A percentile compares a stretch with the other conserved stretches of the same genome.
These are phyloP conservation scores for Fulmarus glacialis DNA, from an alignment of 2,113 vertebrate species.

Conservation along the genomic window DNA sequence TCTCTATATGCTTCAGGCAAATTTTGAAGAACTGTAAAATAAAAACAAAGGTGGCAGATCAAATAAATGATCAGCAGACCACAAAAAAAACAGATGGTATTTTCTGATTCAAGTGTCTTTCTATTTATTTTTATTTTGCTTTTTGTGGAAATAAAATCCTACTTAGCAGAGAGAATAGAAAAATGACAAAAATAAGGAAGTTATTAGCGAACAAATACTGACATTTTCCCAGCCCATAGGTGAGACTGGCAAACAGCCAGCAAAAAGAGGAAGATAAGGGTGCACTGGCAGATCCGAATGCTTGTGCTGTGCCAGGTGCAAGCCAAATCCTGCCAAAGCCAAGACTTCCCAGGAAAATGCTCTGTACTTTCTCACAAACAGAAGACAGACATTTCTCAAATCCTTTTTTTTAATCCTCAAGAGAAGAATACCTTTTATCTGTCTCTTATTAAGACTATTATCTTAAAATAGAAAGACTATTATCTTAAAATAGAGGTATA, in stretches of 20 bases:
- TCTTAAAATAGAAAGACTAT: background rate
- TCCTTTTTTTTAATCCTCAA: background rate
- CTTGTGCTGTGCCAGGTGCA: background rate
- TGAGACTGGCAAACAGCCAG: background rate
- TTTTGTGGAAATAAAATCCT: background rate
- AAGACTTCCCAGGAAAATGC: background rate
- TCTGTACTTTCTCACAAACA: background rate
- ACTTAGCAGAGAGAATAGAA: background rate
- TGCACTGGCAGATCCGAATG: background rate
- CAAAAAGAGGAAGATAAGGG: background rate
- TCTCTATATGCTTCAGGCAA: background rate
- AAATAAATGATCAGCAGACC: background rate
- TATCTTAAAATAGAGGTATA: background rate
- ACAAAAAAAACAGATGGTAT: background rate
- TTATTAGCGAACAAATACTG: background rate
- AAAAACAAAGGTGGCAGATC: constrained; percentile 12
- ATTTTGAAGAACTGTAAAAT: constrained; percentile 1
- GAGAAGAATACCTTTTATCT: background rate
- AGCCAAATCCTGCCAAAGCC: background rate
- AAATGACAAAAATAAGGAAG: background rate
- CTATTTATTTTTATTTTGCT: background rate
- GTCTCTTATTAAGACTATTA: background rate
- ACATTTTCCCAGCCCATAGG: background rate
- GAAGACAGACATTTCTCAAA: background rate
- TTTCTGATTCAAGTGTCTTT: background rate